Base-by-base conservation (phyloP, 2,113 vertebrate species). In the Rhipidura dahli region DNA sequence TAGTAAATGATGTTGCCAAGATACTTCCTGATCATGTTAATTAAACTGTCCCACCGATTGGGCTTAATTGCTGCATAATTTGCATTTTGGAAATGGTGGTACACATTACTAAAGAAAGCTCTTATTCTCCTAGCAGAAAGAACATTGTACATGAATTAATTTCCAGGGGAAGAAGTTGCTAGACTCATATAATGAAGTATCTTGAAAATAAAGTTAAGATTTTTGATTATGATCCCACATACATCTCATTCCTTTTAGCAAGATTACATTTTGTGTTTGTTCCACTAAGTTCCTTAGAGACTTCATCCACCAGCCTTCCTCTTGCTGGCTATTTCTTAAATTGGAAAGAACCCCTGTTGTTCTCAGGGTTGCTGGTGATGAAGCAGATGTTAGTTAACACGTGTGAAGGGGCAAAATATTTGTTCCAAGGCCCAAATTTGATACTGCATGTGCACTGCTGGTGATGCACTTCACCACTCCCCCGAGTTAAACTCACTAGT, bases 1-100 rank as follows among this genome's bases (percentile, higher is more conserved):
- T 53, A 91, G 91, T 92, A 93, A 94, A 91, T 96, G 89, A 96
- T 87, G 98, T 96, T 98, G 98, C 98, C 98, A 97, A 97, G 97
- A 98, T 97, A 98, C 97, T 83, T 97, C 90, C 87, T 93, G 96
- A 96, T 96, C 95, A 71, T 94, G 97, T 96, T 97, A 96, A 98
- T 98, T 98, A 98, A 97, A 97, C 94, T 97, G 97, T 97, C 97
- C 97, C 96, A 95, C 90, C 92, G 93, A 98, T 96, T 96, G 87
- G 92, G 96, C 89, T 92, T 98, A 98, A 98, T 98, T 96, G 96
- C 96, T 92, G 59, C 79, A 28, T 93, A 89, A 95, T 94, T 96
- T 95, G 86, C 96, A 93, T 97, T 77, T 76, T 94, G 76, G 90
- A 73, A 90, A 83, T 87, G 73, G 64, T 87, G 94, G 72, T 93